Evolutionary conservation across 2,888 invertebrate genomes (phyloP).

Genomic region (Alviniconcha strummeri): DNA sequence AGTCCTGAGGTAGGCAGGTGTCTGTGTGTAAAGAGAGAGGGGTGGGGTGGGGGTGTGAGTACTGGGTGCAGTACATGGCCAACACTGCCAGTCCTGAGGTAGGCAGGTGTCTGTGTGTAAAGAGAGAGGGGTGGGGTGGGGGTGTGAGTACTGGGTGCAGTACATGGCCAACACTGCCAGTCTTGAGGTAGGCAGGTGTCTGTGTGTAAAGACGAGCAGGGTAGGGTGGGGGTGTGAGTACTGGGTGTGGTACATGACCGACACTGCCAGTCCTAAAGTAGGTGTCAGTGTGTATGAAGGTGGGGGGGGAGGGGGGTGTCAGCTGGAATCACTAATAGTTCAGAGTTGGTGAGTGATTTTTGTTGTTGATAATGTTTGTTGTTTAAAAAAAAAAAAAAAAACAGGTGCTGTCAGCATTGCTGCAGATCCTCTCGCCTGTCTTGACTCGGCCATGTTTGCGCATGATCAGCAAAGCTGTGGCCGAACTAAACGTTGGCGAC

Average conservation of each 20-base stretch:
- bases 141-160: too few relatives aligned
- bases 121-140: too few relatives aligned
- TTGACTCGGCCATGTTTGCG: not conserved
- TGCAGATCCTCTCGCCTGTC: not conserved
- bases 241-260: too few relatives aligned
- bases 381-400: too few relatives aligned
- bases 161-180: not conserved
- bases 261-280: too few relatives aligned
- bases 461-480: not conserved
- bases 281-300: too few relatives aligned
- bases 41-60: constrained; percentile 25
- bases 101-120: too few relatives aligned
- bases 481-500: not conserved
- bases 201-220: not conserved
- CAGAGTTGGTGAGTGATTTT: too few relatives aligned
- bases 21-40: too few relatives aligned
- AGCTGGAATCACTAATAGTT: not conserved
- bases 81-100: constrained; percentile 29
- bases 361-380: too few relatives aligned
- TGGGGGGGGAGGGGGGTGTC: constrained; percentile 25
- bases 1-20: constrained; percentile 22
- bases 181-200: not conserved
- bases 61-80: constrained; percentile 19
- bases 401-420: not conserved
- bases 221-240: too few relatives aligned